These are phyloP conservation scores for Zaprionus africanus DNA, from an alignment of 1,140 invertebrate species.

Conservation along the genomic window DNA sequence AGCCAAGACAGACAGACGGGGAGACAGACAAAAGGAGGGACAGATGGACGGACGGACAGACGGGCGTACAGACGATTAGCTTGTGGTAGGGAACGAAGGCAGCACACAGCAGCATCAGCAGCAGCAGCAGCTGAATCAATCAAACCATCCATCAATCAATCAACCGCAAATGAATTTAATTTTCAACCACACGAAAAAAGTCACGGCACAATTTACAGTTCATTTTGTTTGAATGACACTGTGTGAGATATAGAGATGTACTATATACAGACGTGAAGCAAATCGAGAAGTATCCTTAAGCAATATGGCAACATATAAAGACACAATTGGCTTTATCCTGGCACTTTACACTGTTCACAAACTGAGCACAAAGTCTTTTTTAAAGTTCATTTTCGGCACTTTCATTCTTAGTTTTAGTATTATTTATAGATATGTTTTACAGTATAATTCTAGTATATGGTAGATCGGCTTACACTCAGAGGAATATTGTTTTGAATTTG, in stretches of 20 bases:
- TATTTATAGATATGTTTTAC: constrained; percentile 11
- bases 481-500: constrained; percentile 23
- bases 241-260: background rate
- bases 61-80: constrained; percentile 1
- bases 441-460: background rate
- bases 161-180: constrained; percentile 77
- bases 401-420: background rate
- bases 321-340: constrained; percentile 17
- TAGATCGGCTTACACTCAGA: constrained; percentile 18
- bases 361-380: constrained; percentile 27
- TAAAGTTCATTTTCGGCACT: constrained; percentile 28
- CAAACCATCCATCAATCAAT: constrained; percentile 81
- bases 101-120: constrained; percentile 14
- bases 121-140: constrained; percentile 65
- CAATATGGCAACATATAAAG: background rate
- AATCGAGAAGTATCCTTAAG: constrained; percentile 12
- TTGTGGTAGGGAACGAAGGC: constrained; percentile 10
- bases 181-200: constrained; percentile 45
- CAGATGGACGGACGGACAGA: constrained; percentile 13
- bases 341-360: constrained; percentile 1
- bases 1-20: constrained; percentile 42
- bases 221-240: constrained; percentile 36
- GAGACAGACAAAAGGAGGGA: constrained; percentile 26
- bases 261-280: background rate
- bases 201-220: constrained; percentile 52